Base-by-base conservation (phyloP, 2,888 invertebrate genomes). In the Acleris sparsana region DNA sequence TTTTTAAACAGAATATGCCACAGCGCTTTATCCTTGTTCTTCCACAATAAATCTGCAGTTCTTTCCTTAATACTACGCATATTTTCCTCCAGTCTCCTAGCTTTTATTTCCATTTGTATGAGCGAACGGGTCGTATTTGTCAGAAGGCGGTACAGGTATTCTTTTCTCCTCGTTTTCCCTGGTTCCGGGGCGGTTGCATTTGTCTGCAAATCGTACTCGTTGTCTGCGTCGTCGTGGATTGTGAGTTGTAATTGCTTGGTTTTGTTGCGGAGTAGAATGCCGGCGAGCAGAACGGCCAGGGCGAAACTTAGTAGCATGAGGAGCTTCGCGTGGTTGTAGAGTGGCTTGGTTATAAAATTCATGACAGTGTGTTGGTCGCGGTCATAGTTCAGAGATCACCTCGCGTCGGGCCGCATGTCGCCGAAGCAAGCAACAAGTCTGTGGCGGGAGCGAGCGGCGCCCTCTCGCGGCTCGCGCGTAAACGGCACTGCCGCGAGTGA, bases 91-190 rank as follows among this genome's bases (percentile, higher is more conserved):
- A 93, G 88, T 85, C 93, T 82, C 84, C 93, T 87, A 69, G 93
- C 93, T 86, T 93, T 93, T 88, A 93, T 93, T 88, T 93, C 93
- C 93, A 93, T 93, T 86, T 93, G 93, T 90, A 93, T 93, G 83
- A 93, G 92, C 70, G 93, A 93, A 75, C 92, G 92, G 76, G 93
- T 93, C 77, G 93, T 92, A 88, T 93, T 93, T 85, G 92, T 93
- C 85, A 93, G 84, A 77, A 93, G 89, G 69, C 90, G 87, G 87
- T 93, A 93, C 78, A 93, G 86, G 85, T 92, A 92, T 86, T 93
- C 93, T 84, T 92, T 92, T 82, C 90, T 86, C 78, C 83, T 85
- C 78, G 87, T 81, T 85, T 87, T 87, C 74, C 77, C 80, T 69
- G 87, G 84, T 72, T 84, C 74, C 67, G 80, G 78, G 75, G 13